Conservation (phyloP, 2,888 invertebrate species). For the Lepidocyrtoides sp. region DNA sequence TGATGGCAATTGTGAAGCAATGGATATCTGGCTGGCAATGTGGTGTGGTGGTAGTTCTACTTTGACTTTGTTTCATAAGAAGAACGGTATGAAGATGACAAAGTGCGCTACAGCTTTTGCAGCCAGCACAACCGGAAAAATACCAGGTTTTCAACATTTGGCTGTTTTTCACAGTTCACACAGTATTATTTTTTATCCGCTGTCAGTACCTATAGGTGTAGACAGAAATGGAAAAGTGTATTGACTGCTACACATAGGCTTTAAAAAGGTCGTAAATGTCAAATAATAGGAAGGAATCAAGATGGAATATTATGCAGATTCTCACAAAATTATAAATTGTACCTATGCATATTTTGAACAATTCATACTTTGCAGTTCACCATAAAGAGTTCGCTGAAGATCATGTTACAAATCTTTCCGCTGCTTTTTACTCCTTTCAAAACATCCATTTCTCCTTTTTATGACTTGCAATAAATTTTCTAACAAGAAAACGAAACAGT, state of each 20-base stretch:
- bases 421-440: conserved; percentile 61
- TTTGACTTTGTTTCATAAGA: not conserved
- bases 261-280: conserved; percentile 24
- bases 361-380: conserved; percentile 1
- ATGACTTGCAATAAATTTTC: conserved; percentile 61
- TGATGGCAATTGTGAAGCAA: conserved; percentile 26
- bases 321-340: not conserved
- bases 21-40: conserved; percentile 6
- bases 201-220: too few relatives aligned
- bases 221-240: not conserved
- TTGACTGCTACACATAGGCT: not conserved
- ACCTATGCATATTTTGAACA: not conserved
- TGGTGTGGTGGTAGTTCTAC: not conserved
- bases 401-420: conserved; percentile 70
- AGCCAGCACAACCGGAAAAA: not conserved
- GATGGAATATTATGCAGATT: not conserved
- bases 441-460: conserved; percentile 61
- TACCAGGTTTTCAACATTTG: not conserved
- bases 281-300: not conserved
- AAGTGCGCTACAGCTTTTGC: not conserved
- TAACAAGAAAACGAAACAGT: not conserved
- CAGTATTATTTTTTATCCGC: too few relatives aligned
- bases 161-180: not conserved
- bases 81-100: not conserved
- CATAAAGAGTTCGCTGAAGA: not conserved